phyloP scores from a whole-genome alignment of 1,140 invertebrate genomes.

The Agrilus planipennis region DNA sequence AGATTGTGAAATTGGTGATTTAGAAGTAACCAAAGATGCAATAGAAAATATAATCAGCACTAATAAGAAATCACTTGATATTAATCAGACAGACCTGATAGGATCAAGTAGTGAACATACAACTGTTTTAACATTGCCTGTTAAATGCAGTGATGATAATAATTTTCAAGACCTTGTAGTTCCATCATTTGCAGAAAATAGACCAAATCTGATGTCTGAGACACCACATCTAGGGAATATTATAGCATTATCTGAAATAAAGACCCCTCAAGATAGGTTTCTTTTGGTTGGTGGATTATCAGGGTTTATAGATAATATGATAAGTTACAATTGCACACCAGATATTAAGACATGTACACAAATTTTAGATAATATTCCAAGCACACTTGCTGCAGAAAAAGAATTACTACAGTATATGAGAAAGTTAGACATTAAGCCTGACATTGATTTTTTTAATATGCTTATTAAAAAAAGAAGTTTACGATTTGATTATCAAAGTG shows the following conservation, averaged over 20 bases:
- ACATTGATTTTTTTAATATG: constrained; percentile 76
- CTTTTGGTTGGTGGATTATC: constrained; percentile 66
- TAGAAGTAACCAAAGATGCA: constrained; percentile 42
- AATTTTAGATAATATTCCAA: constrained; percentile 58
- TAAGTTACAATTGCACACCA: constrained; percentile 48
- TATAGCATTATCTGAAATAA: constrained; percentile 42
- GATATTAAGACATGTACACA: constrained; percentile 69
- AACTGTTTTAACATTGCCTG: background rate
- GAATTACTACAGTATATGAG: constrained; percentile 48
- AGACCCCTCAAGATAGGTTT: constrained; percentile 51
- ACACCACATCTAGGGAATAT: constrained; percentile 44
- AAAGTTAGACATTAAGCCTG: constrained; percentile 45
- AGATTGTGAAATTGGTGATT: constrained; percentile 65
- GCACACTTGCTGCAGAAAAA: constrained; percentile 51
- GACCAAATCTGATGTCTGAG: constrained; percentile 45
- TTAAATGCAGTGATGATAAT: background rate
- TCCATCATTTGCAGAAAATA: too few relatives aligned
- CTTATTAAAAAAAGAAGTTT: constrained; percentile 68
- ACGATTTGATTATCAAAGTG: constrained; percentile 49
- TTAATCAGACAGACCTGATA: background rate
- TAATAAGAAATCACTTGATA: constrained; percentile 13
- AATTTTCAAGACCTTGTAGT: constrained; percentile 1
- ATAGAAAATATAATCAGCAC: constrained; percentile 18
- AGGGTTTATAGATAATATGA: constrained; percentile 65
- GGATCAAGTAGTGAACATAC: background rate